Evolutionary conservation across 2,113 vertebrate genomes (phyloP).

Genomic region (Hymenochirus boettgeri): DNA sequence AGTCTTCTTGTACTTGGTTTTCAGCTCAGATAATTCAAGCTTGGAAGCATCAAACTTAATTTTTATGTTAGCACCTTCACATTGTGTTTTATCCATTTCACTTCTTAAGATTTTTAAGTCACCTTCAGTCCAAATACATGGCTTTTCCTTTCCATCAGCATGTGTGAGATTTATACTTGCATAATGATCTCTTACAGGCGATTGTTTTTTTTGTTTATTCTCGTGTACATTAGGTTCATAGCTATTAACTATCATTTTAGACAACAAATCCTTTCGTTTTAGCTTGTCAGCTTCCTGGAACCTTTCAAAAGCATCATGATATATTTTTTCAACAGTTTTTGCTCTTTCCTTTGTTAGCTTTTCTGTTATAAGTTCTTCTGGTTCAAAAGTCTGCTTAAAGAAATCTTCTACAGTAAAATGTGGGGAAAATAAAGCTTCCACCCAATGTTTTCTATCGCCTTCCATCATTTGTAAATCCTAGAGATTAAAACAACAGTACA

Average conservation of each 20-base stretch:
- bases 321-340: constrained; percentile 44
- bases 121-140: constrained; percentile 50
- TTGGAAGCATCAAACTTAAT: constrained; percentile 48
- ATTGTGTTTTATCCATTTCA: constrained; percentile 41
- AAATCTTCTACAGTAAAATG: constrained; percentile 47
- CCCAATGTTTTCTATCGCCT: constrained; percentile 47
- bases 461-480: constrained; percentile 22
- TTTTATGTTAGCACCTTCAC: constrained; percentile 42
- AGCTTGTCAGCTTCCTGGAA: constrained; percentile 45
- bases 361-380: constrained; percentile 45
- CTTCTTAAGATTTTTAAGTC: constrained; percentile 40
- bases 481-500: too few relatives aligned
- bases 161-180: constrained; percentile 34
- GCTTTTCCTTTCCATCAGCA: constrained; percentile 40
- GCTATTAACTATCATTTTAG: constrained; percentile 41
- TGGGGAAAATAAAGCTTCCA: constrained; percentile 51
- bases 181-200: constrained; percentile 36
- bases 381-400: constrained; percentile 37
- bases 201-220: constrained; percentile 40
- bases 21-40: constrained; percentile 46
- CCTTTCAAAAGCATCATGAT: constrained; percentile 38
- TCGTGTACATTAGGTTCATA: constrained; percentile 36
- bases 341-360: constrained; percentile 35
- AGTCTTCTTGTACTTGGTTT: constrained; percentile 45
- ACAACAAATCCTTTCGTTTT: constrained; percentile 43